phyloP scores from a whole-genome alignment of 2,113 vertebrate genomes.

The Vidua chalybeata region DNA sequence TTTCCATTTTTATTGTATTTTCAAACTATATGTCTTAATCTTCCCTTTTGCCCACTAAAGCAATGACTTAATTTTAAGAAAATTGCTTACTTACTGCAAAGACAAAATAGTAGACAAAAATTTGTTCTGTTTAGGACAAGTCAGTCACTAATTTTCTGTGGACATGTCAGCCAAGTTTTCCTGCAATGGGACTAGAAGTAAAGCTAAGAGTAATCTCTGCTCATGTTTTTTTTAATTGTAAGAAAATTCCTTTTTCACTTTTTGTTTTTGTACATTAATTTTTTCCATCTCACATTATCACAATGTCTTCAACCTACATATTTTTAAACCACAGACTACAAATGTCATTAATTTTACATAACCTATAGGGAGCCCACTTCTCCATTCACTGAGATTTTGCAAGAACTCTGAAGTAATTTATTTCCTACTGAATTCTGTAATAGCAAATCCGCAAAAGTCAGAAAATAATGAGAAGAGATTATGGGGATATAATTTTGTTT shows the following conservation, averaged over 20 bases:
- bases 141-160: background rate
- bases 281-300: background rate
- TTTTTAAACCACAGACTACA: background rate
- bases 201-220: background rate
- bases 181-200: background rate
- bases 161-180: background rate
- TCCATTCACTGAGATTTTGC: background rate
- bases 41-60: background rate
- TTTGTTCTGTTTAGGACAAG: background rate
- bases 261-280: background rate
- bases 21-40: background rate
- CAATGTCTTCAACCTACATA: background rate
- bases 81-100: background rate
- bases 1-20: background rate
- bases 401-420: background rate
- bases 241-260: background rate
- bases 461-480: background rate
- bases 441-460: background rate
- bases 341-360: background rate
- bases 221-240: background rate
- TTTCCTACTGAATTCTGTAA: background rate
- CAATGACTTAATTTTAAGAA: background rate
- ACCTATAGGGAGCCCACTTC: background rate
- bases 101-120: background rate
- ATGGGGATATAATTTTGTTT: background rate